A percentile compares a stretch with the other conserved stretches of the same genome.
These are phyloP conservation scores for Drymonia ruficornis DNA, from an alignment of 2,888 invertebrate genomes.

Conservation along the genomic window DNA sequence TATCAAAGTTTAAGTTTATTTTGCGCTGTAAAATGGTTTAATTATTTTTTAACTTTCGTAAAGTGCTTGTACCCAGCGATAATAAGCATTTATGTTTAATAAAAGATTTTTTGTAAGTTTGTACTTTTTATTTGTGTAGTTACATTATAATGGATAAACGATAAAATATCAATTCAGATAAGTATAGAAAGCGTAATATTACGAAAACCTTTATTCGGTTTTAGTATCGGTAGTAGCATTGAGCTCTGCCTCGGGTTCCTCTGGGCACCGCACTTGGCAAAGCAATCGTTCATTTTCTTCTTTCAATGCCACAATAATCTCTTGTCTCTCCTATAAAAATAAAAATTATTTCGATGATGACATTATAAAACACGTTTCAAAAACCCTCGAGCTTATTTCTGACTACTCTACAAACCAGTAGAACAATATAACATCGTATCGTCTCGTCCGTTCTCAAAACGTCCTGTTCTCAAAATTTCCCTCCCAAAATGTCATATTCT, in stretches of 20 bases:
- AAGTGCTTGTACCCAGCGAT: constrained; percentile 20
- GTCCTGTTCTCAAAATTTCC: no score
- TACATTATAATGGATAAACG: neutral
- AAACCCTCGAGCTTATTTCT: neutral
- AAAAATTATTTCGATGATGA: constrained; percentile 1
- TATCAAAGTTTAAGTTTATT: neutral
- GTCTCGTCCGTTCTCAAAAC: no score
- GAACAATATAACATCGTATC: no score
- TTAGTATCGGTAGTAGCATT: neutral
- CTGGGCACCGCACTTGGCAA: constrained; percentile 64
- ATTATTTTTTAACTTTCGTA: constrained; percentile 8
- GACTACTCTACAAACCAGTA: neutral
- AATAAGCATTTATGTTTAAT: constrained; percentile 42
- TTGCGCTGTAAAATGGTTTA: neutral
- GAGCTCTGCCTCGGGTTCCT: constrained; percentile 19
- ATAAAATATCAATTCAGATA: neutral
- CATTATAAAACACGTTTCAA: neutral
- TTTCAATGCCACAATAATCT: constrained; percentile 74
- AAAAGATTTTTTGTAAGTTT: constrained; percentile 14
- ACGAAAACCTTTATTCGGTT: constrained; percentile 11
- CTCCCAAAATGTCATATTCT: no score
- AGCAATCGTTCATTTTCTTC: constrained; percentile 77
- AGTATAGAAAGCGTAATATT: neutral
- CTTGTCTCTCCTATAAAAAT: constrained; percentile 74
- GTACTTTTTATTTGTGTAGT: neutral